Percentiles rank a stretch among this genome's conserved stretches.
Evolutionary conservation across 2,888 invertebrate genomes (phyloP).

Genomic region (Argyresthia albistria): DNA sequence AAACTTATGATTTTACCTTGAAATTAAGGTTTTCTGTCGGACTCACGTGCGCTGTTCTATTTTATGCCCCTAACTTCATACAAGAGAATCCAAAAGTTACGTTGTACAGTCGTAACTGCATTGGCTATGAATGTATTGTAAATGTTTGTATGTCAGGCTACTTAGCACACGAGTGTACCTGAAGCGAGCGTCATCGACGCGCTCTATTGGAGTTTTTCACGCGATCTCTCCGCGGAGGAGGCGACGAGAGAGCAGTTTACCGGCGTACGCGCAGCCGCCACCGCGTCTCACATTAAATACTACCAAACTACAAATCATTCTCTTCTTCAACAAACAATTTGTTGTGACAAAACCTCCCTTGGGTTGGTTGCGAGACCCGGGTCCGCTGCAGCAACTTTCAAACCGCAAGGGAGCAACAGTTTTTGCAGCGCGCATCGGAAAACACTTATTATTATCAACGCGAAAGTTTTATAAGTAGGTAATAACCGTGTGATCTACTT

Average conservation of each 20-base stretch:
- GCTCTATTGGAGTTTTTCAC: slow-evolving; percentile 59
- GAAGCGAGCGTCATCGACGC: slow-evolving; percentile 32
- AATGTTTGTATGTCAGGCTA: no score
- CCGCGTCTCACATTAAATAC: slow-evolving; percentile 25
- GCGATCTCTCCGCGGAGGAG: slow-evolving; percentile 67
- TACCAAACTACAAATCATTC: background rate
- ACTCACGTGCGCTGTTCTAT: no score
- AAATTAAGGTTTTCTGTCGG: no score
- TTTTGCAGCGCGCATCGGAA: background rate
- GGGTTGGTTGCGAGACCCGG: background rate
- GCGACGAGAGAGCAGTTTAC: slow-evolving; percentile 59
- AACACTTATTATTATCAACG: background rate
- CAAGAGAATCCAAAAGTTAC: no score
- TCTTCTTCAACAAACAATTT: no score
- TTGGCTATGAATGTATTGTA: no score
- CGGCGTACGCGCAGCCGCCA: slow-evolving; percentile 42
- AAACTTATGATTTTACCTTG: no score
- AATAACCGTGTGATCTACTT: background rate
- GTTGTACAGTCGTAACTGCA: no score
- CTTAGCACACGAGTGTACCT: no score
- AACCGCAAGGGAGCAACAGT: background rate
- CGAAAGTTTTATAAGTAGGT: background rate
- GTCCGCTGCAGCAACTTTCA: background rate
- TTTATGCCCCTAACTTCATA: no score
- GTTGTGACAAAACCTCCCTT: background rate